These are phyloP conservation scores for Drosophila bocki DNA, from an alignment of 1,140 invertebrate genomes.

Conservation along the genomic window DNA sequence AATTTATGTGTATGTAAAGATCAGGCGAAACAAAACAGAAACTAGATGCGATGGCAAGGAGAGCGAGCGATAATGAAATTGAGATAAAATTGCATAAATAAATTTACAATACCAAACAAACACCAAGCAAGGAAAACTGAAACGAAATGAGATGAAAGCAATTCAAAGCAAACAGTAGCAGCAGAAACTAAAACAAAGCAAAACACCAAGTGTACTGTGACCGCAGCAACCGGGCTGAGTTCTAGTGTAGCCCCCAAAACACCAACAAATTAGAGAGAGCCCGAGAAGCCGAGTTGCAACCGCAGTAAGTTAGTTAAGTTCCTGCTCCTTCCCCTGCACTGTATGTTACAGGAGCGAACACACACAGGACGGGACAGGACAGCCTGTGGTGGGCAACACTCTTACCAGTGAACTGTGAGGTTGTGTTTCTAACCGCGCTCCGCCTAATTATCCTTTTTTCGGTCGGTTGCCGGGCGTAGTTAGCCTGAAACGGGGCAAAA, in stretches of 20 bases:
- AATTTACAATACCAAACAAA: constrained; percentile 61
- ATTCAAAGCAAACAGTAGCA: constrained; percentile 41
- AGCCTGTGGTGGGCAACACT: too few species aligned
- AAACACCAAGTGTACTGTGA: constrained; percentile 74
- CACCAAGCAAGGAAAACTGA: constrained; percentile 52
- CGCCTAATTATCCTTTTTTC: too few species aligned
- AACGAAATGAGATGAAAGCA: constrained; percentile 47
- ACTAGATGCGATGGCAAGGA: constrained; percentile 9
- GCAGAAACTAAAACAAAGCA: constrained; percentile 36
- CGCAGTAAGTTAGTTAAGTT: constrained; percentile 68
- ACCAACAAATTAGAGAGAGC: constrained; percentile 37
- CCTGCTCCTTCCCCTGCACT: constrained; percentile 58
- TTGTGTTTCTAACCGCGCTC: too few species aligned
- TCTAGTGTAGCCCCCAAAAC: constrained; percentile 54
- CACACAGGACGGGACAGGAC: constrained; percentile 24
- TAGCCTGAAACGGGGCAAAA: too few species aligned
- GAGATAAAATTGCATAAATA: constrained; percentile 66
- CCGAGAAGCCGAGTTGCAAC: constrained; percentile 27
- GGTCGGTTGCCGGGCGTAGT: too few species aligned
- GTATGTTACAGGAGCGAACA: constrained; percentile 44
- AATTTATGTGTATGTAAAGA: constrained; percentile 68
- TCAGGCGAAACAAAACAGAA: constrained; percentile 36
- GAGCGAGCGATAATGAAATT: constrained; percentile 58
- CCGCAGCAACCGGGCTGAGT: constrained; percentile 56
- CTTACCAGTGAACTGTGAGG: too few species aligned